phyloP scores from a whole-genome alignment of 2,797 vertebrate genomes.

The Enoplosus armatus region DNA sequence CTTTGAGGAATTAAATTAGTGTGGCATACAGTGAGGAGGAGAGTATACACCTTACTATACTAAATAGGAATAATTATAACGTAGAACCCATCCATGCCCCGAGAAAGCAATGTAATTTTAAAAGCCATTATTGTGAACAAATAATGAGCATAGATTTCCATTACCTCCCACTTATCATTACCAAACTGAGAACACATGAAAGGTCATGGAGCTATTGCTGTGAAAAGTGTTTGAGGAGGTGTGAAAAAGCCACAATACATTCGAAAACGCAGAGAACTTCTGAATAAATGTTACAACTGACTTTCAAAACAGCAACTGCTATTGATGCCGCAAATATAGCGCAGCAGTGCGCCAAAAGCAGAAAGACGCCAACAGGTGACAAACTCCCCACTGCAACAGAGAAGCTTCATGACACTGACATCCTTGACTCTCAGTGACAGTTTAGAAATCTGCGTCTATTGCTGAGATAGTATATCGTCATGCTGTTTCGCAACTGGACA shows the following conservation, averaged over 20 bases:
- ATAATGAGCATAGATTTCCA: slow-evolving; percentile 2
- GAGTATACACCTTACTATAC: neutral
- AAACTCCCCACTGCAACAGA: neutral
- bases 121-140: slow-evolving; percentile 13
- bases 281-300: neutral
- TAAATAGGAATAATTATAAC: neutral
- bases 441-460: neutral
- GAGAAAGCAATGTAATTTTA: neutral
- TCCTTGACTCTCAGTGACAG: neutral
- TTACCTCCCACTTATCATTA: slow-evolving; percentile 11
- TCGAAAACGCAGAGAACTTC: neutral
- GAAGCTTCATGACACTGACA: neutral
- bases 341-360: neutral
- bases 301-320: neutral
- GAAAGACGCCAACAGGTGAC: neutral
- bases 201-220: slow-evolving; percentile 30
- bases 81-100: neutral
- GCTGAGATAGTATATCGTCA: neutral
- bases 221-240: neutral
- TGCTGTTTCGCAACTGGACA: neutral
- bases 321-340: neutral
- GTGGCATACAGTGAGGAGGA: neutral
- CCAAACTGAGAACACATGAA: slow-evolving; percentile 14
- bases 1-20: neutral
- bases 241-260: slow-evolving; percentile 4